These are phyloP conservation scores for Latrodectus geometricus DNA, from an alignment of 1,140 invertebrate genomes.

Conservation along the genomic window DNA sequence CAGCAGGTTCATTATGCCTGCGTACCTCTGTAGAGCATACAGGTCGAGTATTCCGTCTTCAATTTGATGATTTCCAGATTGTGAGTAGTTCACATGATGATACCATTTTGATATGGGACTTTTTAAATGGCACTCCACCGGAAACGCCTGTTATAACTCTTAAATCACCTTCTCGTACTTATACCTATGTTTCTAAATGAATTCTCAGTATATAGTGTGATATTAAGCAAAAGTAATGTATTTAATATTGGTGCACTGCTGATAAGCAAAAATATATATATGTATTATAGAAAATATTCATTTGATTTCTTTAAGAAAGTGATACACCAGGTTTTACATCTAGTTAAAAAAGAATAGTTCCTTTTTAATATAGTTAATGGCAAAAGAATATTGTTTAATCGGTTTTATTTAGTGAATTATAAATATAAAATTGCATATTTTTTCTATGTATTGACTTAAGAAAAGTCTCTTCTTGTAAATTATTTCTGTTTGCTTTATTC, in stretches of 20 bases:
- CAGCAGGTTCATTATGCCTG: constrained; percentile 91
- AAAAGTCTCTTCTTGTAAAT: too few relatives aligned
- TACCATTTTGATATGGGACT: constrained; percentile 99
- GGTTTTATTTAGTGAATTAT: neutral
- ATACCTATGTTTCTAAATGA: constrained; percentile 66
- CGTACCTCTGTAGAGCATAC: constrained; percentile 98
- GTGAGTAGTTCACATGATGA: constrained; percentile 99
- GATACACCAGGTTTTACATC: neutral
- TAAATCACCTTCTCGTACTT: constrained; percentile 65
- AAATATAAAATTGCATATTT: too few relatives aligned
- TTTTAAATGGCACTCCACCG: constrained; percentile 80
- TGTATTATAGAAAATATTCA: too few relatives aligned
- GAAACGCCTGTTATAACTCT: constrained; percentile 63
- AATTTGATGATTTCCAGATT: constrained; percentile 99
- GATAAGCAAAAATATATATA: neutral
- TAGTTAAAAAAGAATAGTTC: neutral
- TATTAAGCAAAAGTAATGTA: neutral
- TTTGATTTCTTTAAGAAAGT: too few relatives aligned
- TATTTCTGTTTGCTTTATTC: too few relatives aligned
- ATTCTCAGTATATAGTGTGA: neutral
- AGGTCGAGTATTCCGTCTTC: constrained; percentile 96
- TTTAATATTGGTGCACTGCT: neutral
- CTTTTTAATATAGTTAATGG: neutral
- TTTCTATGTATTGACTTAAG: too few relatives aligned
- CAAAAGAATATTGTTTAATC: neutral